Conservation (phyloP, 1,140 invertebrate genomes). For the Sycobia sp. region DNA sequence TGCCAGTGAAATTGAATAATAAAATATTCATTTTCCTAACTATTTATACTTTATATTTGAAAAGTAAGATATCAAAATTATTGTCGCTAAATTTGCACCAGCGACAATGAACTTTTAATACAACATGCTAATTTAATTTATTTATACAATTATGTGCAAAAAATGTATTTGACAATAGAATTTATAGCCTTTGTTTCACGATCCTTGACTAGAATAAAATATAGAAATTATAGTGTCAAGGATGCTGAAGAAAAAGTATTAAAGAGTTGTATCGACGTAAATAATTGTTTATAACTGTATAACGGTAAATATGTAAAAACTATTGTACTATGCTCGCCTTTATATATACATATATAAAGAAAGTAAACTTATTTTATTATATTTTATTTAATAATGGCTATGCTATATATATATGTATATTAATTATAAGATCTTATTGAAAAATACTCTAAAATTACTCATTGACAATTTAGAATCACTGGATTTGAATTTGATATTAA, state of each 20-base stretch:
- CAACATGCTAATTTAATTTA: constrained; percentile 18
- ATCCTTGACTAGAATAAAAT: constrained; percentile 4
- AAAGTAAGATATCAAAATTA: constrained; percentile 21
- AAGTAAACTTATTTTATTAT: constrained; percentile 20
- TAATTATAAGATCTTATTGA: constrained; percentile 1
- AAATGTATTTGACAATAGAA: constrained; percentile 16
- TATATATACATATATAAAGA: constrained; percentile 13
- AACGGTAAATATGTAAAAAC: constrained; percentile 11
- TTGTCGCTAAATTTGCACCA: not conserved
- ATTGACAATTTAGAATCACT: constrained; percentile 8
- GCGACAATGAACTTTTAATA: constrained; percentile 2
- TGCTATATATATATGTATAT: constrained; percentile 14
- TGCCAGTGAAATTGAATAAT: constrained; percentile 12
- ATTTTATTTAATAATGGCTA: constrained; percentile 22
- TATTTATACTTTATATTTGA: constrained; percentile 14
- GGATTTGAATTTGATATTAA: constrained; percentile 20
- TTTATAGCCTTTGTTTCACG: no score
- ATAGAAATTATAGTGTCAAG: constrained; percentile 3
- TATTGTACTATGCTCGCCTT: constrained; percentile 7
- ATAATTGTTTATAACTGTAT: constrained; percentile 24
- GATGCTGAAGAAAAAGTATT: constrained; percentile 6
- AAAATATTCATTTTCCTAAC: constrained; percentile 12
- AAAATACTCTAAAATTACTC: constrained; percentile 14
- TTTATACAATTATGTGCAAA: constrained; percentile 8
- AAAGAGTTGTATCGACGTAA: not conserved